Percentiles rank a stretch among this genome's conserved stretches.
phyloP scores from a whole-genome alignment of 1,140 invertebrate genomes.

The Scylla paramamosain region DNA sequence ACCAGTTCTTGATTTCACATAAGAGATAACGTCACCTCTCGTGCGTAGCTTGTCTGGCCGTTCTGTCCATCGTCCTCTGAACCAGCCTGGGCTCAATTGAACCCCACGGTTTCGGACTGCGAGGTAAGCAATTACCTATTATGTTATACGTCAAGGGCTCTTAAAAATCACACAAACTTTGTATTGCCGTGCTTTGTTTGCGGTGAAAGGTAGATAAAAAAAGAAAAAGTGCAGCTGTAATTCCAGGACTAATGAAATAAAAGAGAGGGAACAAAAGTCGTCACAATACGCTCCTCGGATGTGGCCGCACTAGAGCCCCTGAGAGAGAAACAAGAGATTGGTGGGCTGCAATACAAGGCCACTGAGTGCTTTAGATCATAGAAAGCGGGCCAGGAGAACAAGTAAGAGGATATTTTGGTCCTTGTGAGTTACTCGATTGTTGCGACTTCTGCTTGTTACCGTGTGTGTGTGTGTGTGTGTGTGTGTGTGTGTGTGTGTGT shows the following conservation, averaged over 20 bases:
- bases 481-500: slow-evolving; percentile 19
- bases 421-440: neutral
- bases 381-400: neutral
- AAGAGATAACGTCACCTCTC: too few species aligned
- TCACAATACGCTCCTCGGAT: neutral
- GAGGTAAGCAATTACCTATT: too few species aligned
- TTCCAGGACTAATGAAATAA: neutral
- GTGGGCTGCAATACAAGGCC: neutral
- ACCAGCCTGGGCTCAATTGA: too few species aligned
- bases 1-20: too few species aligned
- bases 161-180: too few species aligned
- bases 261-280: neutral
- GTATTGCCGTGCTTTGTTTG: too few species aligned
- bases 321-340: neutral
- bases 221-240: neutral
- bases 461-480: slow-evolving; percentile 20
- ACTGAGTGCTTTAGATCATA: neutral
- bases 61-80: too few species aligned
- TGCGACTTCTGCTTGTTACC: neutral
- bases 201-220: neutral
- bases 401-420: neutral
- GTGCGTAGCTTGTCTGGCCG: too few species aligned
- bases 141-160: too few species aligned
- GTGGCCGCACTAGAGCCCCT: neutral
- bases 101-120: too few species aligned